Evolutionary conservation across 2,113 vertebrate species (phyloP).

Genomic region (Hemibates koningsi): DNA sequence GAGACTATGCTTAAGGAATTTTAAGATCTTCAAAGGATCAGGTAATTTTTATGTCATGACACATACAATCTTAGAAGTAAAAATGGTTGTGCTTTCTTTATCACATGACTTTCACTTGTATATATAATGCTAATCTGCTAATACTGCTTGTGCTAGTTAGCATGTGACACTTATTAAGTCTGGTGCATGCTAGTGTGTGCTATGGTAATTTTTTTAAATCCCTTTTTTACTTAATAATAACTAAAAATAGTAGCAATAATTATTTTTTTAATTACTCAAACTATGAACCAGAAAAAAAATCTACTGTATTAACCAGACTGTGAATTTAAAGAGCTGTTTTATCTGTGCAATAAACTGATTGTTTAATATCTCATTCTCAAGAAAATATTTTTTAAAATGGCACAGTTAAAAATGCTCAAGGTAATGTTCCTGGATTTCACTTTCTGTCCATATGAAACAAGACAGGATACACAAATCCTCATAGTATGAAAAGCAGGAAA

Average conservation of each 20-base stretch:
- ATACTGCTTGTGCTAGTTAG: background rate
- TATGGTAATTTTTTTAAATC: no score
- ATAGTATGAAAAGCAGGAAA: background rate
- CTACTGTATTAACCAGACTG: background rate
- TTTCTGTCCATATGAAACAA: background rate
- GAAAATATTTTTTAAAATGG: background rate
- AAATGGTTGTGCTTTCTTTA: background rate
- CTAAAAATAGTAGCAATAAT: background rate
- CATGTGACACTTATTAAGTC: background rate
- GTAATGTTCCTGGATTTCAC: background rate
- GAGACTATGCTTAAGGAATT: background rate
- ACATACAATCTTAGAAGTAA: background rate
- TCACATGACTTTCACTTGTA: background rate
- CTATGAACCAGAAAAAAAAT: background rate
- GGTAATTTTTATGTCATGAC: background rate
- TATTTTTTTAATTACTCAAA: background rate
- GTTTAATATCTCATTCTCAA: background rate
- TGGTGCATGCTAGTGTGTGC: no score
- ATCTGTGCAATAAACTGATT: background rate
- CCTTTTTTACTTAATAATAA: background rate
- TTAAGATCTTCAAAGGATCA: background rate
- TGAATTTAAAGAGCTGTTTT: background rate
- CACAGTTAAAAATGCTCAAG: background rate
- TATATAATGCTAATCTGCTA: background rate
- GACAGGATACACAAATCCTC: background rate